These are phyloP conservation scores for Aphaenogaster rudis DNA, from an alignment of 1,140 invertebrate species.

Conservation along the genomic window DNA sequence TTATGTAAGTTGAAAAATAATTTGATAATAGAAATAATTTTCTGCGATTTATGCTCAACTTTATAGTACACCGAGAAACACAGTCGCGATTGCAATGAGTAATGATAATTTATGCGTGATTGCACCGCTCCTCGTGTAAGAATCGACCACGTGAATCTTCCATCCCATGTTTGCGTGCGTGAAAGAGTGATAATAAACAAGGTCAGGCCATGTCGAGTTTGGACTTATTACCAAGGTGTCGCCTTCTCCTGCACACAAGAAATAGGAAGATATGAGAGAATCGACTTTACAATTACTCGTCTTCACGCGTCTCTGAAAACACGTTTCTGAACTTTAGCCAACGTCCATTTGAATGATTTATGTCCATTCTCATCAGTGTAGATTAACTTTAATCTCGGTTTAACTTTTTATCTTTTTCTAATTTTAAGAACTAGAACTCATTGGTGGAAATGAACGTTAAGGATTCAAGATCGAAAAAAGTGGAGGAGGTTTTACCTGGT, in stretches of 20 bases:
- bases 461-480: background rate
- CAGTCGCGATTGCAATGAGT: constrained; percentile 56
- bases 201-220: constrained; percentile 96
- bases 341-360: background rate
- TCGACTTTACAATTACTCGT: background rate
- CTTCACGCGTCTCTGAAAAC: background rate
- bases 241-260: constrained; percentile 87
- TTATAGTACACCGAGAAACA: constrained; percentile 71
- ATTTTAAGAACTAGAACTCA: too few relatives aligned
- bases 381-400: too few relatives aligned
- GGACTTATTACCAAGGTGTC: constrained; percentile 94
- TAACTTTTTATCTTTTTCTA: too few relatives aligned
- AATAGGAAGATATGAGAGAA: constrained; percentile 33
- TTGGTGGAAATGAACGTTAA: background rate
- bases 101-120: constrained; percentile 59
- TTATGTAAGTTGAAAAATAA: constrained; percentile 8
- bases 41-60: constrained; percentile 40
- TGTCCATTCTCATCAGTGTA: too few relatives aligned
- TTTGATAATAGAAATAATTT: constrained; percentile 1
- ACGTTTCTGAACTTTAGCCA: background rate
- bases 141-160: constrained; percentile 95
- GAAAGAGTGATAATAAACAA: constrained; percentile 97
- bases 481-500: constrained; percentile 83
- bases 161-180: constrained; percentile 96
- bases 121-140: constrained; percentile 84